Conservation (phyloP, 2,888 invertebrate genomes). For the Caradrina clavipalpis region DNA sequence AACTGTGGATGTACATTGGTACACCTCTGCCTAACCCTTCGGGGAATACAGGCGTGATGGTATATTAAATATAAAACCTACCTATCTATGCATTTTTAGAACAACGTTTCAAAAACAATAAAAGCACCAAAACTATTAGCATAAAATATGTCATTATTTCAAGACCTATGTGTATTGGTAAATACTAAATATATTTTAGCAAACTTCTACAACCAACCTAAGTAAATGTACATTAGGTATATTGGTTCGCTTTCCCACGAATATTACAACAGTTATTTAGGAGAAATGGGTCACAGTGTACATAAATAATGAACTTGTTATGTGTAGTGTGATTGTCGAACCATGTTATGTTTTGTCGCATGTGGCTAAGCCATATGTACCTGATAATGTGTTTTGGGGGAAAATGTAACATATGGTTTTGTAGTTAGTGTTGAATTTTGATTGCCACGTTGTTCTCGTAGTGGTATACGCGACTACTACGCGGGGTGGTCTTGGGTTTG, state of each 20-base stretch:
- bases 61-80: too few species aligned
- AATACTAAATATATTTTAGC: background rate
- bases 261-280: constrained; percentile 6
- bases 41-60: too few species aligned
- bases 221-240: background rate
- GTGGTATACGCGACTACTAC: too few species aligned
- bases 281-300: constrained; percentile 10
- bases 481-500: too few species aligned
- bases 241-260: background rate
- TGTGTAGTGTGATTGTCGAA: constrained; percentile 14
- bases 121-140: too few species aligned
- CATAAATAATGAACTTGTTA: constrained; percentile 8
- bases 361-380: background rate
- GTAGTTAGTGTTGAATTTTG: too few species aligned
- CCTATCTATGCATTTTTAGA: too few species aligned
- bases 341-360: constrained; percentile 8
- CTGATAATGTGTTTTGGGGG: background rate
- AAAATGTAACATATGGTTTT: background rate
- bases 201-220: background rate
- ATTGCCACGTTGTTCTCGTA: too few species aligned
- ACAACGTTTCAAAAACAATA: too few species aligned
- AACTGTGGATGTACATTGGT: too few species aligned
- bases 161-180: too few species aligned
- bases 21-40: too few species aligned
- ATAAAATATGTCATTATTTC: background rate